Conservation (phyloP, 2,888 invertebrate species). For the Dione vanillae region DNA sequence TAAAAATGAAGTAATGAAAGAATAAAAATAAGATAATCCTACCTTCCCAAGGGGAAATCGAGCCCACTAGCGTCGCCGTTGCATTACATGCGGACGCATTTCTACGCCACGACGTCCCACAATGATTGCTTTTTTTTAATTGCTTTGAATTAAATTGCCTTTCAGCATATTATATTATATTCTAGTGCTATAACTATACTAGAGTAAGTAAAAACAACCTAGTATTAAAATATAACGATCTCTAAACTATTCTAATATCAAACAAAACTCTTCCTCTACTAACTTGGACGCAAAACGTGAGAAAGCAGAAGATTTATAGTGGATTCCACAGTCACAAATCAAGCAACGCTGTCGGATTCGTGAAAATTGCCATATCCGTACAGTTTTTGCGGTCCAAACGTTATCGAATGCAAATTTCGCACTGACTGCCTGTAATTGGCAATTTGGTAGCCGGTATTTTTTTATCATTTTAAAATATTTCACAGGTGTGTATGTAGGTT, state of each 20-base stretch:
- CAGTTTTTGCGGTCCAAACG: conserved; percentile 58
- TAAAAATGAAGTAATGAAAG: no score
- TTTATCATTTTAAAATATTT: conserved; percentile 32
- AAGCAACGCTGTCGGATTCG: conserved; percentile 69
- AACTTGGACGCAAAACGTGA: conserved; percentile 53
- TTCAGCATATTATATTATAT: no score
- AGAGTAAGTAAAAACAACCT: no score
- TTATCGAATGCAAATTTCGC: conserved; percentile 57
- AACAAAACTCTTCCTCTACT: conserved; percentile 47
- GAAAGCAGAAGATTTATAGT: conserved; percentile 68
- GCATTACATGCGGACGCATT: no score
- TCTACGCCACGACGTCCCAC: no score
- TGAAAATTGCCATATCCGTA: conserved; percentile 63
- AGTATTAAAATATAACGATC: no score
- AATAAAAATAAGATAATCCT: no score
- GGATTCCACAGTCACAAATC: conserved; percentile 73
- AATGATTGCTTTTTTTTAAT: no score
- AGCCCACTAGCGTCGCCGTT: no score
- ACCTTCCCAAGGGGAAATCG: no score
- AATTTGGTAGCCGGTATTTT: conserved; percentile 42
- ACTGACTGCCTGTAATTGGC: conserved; percentile 47
- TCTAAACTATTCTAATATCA: not conserved
- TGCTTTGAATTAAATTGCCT: no score
- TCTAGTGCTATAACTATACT: no score
- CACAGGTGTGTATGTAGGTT: not conserved